Evolutionary conservation across 2,888 invertebrate species (phyloP), one percentile per base, ranked within the genome.

Genomic region (Dasysyrphus tricinctus): DNA sequence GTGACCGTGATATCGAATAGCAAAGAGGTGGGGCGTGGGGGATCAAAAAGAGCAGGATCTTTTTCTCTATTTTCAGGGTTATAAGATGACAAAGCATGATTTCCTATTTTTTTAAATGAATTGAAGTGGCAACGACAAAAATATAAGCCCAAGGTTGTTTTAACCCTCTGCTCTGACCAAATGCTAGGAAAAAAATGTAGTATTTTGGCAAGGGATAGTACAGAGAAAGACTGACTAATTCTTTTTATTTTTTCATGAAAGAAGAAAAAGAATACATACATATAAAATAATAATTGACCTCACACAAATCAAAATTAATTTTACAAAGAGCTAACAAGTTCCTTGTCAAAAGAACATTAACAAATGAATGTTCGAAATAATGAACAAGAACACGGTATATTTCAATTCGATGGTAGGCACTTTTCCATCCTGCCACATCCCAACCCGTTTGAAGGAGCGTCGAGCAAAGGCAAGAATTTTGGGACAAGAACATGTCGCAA

Each of bases 341-440:
- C 69, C 54, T 54, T 54, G 0, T 24, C 3, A 9, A 69, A 39
- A 29, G 24, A 69, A 69, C 69, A 54, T 39, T 54, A 14, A 6
- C 12, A 69, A 24, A 24, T 65, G 69, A 63, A 90, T 90, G 90
- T 90, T 90, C 69, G 90, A 90, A 80, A 89, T 89, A 65, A 78
- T 89, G 63, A 89, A 88, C 72, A 90, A 88, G 83, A 88, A 89
- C 74, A 76, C 88, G 39, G 85, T 89, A 69, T 88, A 90, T 88
- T 91, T 91, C 88, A 92, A 91, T 88, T 91, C 92, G 69, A 91
- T 92, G 91, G 92, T 92, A 90, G 97, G 97, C 80, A 94, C 94
- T 89, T 94, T 95, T 90, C 97, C 97, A 69, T 95, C 96, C n/a
- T 97, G 97, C 91, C 96, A 96, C 84, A 94, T 95, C 89, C 93